Percentiles rank a stretch among this genome's conserved stretches.
Evolutionary conservation across 2,113 vertebrate genomes (phyloP).

Genomic region (Progne subis): DNA sequence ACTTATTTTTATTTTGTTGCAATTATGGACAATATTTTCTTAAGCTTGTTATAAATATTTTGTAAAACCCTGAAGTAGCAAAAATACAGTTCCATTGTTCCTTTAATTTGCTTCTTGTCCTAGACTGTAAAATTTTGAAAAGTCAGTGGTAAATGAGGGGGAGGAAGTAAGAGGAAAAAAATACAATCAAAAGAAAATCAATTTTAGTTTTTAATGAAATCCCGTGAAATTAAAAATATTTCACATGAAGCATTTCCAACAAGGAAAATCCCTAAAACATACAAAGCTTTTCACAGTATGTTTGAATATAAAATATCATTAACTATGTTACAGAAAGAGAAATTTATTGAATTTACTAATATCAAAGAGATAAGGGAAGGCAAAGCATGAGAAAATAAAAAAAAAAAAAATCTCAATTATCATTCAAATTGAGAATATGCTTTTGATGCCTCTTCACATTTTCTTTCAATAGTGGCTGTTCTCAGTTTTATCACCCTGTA

Average conservation of each 20-base stretch:
- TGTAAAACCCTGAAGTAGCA: not conserved
- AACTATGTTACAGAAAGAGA: not conserved
- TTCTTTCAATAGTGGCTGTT: not conserved
- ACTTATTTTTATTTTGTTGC: not conserved
- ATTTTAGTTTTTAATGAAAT: not conserved
- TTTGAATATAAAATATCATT: not conserved
- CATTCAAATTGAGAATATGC: not conserved
- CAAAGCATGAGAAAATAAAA: not conserved
- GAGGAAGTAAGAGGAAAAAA: not conserved
- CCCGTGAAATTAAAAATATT: not conserved
- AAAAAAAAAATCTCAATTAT: not conserved
- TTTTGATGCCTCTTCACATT: not conserved
- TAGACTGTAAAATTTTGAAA: not conserved
- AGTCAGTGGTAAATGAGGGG: not conserved
- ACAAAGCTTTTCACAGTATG: not conserved
- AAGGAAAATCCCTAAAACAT: not conserved
- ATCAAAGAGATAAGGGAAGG: not conserved
- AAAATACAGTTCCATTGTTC: not conserved
- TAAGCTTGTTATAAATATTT: not conserved
- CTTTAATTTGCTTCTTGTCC: not conserved
- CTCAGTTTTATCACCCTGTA: not conserved
- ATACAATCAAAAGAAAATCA: not conserved
- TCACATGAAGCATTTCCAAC: not conserved
- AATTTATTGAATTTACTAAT: not conserved
- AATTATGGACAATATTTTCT: not conserved